Base-by-base conservation (phyloP, 2,888 invertebrate species). In the Liposcelis brunnea region DNA sequence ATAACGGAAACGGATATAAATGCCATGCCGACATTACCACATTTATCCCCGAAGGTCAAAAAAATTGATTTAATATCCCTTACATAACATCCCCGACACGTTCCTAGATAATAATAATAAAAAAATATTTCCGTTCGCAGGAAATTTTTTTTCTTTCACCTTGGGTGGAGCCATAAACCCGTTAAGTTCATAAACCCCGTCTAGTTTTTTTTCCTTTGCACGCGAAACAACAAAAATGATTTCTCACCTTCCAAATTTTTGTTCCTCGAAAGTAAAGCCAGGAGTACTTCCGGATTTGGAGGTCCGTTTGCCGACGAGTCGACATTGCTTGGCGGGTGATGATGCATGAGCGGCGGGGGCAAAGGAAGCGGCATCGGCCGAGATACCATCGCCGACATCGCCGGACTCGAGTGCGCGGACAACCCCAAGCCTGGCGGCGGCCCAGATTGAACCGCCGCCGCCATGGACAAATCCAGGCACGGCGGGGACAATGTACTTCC, bases 221-320 rank as follows among this genome's bases (percentile, higher is more conserved):
- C n/a, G n/a, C n/a, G n/a, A n/a, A n/a, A n/a, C n/a, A n/a, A n/a
- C n/a, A n/a, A n/a, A n/a, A n/a, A 6, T 26, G 4, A 6, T 26
- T 40, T 12, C 72, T 69, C 70, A 89, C 89, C 87, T 84, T 87
- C 87, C 40, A 89, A 71, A 49, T 82, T 79, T 65, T 87, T 86
- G 65, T 89, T 89, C 60, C 86, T 74, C 33, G 86, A 82, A 49
- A 89, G 70, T 47, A 89, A 69, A 10, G 87, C 86, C 42, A 87
- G 69, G 45, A 89, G 71, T 52, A 89, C 82, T 59, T 89, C 87
- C 16, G 86, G 83, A 61, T 81, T 83, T 49, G 83, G 83, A 56
- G 76, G 68, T 54, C 71, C 66, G 52, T 60, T 61, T 46, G 16
- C 46, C 26, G 26, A 26, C 5, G 26, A 26, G 8, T 26, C 26